Percentiles rank a stretch among this genome's conserved stretches.
These are phyloP conservation scores for Patella caerulea DNA, from an alignment of 2,888 invertebrate genomes.

Conservation along the genomic window DNA sequence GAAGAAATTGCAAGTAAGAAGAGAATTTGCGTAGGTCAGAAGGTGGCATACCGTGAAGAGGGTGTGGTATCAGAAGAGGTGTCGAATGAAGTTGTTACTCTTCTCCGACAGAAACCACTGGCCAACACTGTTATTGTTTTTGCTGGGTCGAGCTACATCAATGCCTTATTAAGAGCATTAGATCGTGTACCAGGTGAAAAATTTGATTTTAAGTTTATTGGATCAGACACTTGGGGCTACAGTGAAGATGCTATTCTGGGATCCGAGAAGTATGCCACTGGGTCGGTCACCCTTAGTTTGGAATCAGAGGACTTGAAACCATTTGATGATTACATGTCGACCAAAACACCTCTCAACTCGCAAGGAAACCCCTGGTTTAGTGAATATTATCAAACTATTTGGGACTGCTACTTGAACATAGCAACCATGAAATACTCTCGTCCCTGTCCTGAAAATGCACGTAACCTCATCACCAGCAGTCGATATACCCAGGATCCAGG, in stretches of 20 bases:
- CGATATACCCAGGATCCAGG: slow-evolving; percentile 60
- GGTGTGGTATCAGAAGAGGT: slow-evolving; percentile 49
- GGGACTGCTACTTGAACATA: slow-evolving; percentile 65
- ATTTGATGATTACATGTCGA: slow-evolving; percentile 59
- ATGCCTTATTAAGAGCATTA: slow-evolving; percentile 55
- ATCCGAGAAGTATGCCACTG: slow-evolving; percentile 43
- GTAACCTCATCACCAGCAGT: slow-evolving; percentile 42
- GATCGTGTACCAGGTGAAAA: slow-evolving; percentile 41
- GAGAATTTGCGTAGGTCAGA: slow-evolving; percentile 62
- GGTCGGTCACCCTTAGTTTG: slow-evolving; percentile 54
- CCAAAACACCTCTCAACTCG: slow-evolving; percentile 57
- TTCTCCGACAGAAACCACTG: slow-evolving; percentile 55
- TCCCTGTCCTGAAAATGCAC: slow-evolving; percentile 41
- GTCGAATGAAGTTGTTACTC: slow-evolving; percentile 52
- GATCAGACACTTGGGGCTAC: slow-evolving; percentile 60
- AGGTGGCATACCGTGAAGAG: slow-evolving; percentile 51
- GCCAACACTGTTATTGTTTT: slow-evolving; percentile 65
- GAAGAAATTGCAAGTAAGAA: slow-evolving; percentile 40
- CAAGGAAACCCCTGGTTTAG: slow-evolving; percentile 72
- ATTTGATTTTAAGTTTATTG: slow-evolving; percentile 54
- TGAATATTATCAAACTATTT: slow-evolving; percentile 70
- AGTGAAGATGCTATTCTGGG: slow-evolving; percentile 47
- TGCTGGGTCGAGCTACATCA: slow-evolving; percentile 52
- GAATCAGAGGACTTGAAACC: slow-evolving; percentile 53
- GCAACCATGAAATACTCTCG: slow-evolving; percentile 39